These are phyloP conservation scores for Mesaphorura yosii DNA, from an alignment of 1,140 invertebrate genomes.

Conservation along the genomic window DNA sequence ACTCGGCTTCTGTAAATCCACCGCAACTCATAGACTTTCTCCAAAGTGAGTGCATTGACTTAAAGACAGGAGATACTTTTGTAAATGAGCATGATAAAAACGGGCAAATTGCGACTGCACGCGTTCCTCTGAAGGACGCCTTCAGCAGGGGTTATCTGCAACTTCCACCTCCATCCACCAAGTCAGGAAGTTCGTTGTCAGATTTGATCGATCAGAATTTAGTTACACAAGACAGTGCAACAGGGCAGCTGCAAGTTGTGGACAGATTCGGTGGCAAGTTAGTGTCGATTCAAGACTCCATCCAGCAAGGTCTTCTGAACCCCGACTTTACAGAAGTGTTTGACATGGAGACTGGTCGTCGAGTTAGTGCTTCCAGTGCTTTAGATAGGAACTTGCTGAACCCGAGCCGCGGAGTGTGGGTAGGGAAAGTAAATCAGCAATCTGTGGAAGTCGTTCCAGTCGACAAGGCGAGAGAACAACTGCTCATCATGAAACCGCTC, in stretches of 20 bases:
- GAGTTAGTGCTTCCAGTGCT: constrained; percentile 69
- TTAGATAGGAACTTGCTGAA: constrained; percentile 63
- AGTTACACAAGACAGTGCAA: constrained; percentile 1
- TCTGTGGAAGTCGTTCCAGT: constrained; percentile 50
- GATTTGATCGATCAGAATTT: constrained; percentile 26
- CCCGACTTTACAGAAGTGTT: constrained; percentile 64
- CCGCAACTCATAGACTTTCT: no score
- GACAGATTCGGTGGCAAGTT: constrained; percentile 71
- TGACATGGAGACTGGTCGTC: constrained; percentile 59
- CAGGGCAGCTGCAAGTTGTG: constrained; percentile 42
- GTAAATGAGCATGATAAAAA: not conserved
- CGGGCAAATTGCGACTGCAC: not conserved
- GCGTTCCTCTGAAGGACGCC: not conserved
- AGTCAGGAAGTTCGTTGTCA: constrained; percentile 21
- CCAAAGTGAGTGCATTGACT: constrained; percentile 6
- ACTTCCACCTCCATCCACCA: not conserved
- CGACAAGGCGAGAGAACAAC: constrained; percentile 61
- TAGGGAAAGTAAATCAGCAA: constrained; percentile 53
- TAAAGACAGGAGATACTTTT: constrained; percentile 1
- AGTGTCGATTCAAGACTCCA: constrained; percentile 64
- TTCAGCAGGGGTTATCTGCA: not conserved
- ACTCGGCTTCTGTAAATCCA: no score
- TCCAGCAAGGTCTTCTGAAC: constrained; percentile 62
- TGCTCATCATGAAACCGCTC: constrained; percentile 73
- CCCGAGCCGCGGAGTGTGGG: constrained; percentile 54